These are phyloP conservation scores for Psittacula echo DNA, from an alignment of 2,797 vertebrate species.

Conservation along the genomic window DNA sequence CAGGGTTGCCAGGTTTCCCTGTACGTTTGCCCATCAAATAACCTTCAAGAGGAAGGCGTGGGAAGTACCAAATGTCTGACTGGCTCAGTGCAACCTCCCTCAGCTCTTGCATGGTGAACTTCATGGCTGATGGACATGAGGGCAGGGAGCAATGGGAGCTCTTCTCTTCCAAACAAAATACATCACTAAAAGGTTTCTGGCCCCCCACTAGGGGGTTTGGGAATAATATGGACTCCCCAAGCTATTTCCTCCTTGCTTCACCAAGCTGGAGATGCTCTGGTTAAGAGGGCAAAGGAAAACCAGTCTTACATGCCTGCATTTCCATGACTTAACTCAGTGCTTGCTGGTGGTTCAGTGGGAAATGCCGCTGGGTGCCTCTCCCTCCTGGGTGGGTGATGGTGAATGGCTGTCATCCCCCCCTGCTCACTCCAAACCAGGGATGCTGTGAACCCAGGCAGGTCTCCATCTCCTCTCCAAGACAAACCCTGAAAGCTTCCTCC, in stretches of 20 bases:
- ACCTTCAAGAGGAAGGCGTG: not conserved
- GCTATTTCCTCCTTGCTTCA: not conserved
- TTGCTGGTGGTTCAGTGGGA: not conserved
- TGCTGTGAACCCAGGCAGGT: not conserved
- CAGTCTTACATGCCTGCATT: not conserved
- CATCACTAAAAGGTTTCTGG: not conserved
- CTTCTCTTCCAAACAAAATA: not conserved
- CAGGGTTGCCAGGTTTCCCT: not conserved
- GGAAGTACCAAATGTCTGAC: not conserved
- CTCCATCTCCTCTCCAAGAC: not conserved
- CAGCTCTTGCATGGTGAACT: not conserved
- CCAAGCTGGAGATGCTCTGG: accelerated
- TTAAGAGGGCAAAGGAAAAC: not conserved
- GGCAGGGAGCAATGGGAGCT: not conserved
- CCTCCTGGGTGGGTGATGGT: not conserved
- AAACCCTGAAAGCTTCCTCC: not conserved
- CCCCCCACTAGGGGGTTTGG: accelerated
- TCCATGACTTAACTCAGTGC: accelerated
- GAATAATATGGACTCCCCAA: not conserved
- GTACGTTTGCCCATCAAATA: not conserved
- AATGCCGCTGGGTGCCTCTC: not conserved
- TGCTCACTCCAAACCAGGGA: not conserved
- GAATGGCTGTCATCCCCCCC: not conserved
- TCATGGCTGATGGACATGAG: not conserved
- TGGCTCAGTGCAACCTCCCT: not conserved